Evolutionary conservation across 2,797 vertebrate species (phyloP).

Genomic region (Anableps anableps): DNA sequence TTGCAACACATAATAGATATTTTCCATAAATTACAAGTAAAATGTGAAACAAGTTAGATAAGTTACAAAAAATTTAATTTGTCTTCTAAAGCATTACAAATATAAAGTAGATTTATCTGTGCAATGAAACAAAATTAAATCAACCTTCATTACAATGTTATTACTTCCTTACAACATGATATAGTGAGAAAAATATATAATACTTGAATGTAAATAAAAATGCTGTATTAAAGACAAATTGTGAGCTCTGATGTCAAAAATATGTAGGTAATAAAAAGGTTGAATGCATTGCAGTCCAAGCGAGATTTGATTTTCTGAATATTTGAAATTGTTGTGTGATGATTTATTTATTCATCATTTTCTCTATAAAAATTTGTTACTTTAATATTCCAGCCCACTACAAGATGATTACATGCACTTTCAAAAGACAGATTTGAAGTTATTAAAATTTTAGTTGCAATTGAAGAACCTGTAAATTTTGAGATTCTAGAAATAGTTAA

Average conservation of each 20-base stretch:
- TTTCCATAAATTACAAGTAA: background rate
- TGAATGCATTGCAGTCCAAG: background rate
- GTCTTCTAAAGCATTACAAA: background rate
- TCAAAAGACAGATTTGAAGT: background rate
- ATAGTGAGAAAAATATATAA: too few species aligned
- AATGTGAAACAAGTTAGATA: background rate
- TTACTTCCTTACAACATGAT: too few species aligned
- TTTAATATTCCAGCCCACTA: too few species aligned
- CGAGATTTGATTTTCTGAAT: background rate
- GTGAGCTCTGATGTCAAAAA: background rate
- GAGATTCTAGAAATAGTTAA: background rate
- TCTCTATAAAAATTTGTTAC: too few species aligned
- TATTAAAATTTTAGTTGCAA: background rate
- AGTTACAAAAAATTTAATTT: background rate
- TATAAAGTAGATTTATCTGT: conserved; percentile 6
- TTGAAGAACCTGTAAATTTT: background rate
- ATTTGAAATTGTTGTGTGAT: too few species aligned
- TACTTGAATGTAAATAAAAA: background rate
- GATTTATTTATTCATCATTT: too few species aligned
- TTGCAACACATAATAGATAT: background rate
- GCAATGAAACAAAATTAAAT: conserved; percentile 28
- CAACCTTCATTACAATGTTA: fast-evolving
- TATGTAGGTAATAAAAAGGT: background rate
- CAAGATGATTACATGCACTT: too few species aligned
- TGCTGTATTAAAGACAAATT: background rate